Base-by-base conservation (phyloP, 1,140 invertebrate genomes). In the Lepidurus couesii region DNA sequence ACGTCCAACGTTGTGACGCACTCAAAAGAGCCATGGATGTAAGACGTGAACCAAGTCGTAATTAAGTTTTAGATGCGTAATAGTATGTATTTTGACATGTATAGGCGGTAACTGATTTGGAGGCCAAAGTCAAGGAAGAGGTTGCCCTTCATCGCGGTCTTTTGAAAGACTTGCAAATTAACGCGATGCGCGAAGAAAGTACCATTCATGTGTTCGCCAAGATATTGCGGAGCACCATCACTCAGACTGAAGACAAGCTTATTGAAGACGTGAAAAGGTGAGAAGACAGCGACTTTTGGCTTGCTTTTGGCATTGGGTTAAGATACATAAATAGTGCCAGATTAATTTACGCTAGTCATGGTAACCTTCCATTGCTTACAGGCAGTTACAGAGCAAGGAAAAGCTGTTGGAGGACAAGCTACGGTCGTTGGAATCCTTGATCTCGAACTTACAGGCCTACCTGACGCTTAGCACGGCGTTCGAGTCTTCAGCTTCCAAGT, bases 381-480 rank as follows among this genome's bases (percentile, higher is more conserved):
- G 80, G 26, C 75, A 80, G 73, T 24, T 76, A 75, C 78, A 79
- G 53, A 74, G 44, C 44, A 78, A 79, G 53, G 78, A 79, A 79
- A 75, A 73, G 75, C 44, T 75, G 44, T 73, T 77, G 44, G 76
- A 79, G 44, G 78, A 80, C 74, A 80, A 80, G 42, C 73, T 75
- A 9, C 42, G 74, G 16, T 74, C 75, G 24, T 26, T 75, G 13
- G 75, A 79, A 76, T 73, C 45, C n/a, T 42, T 75, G 34, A 74
- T 45, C 34, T 73, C 42, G 34, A 77, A 75, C 78, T 65, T 75
- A 24, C 77, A 91, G 82, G 86, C 91, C 91, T 81, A 81, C 81
- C 83, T 91, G 24, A 86, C 90, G 80, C 84, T 92, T 74, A 91
- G 90, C 84, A 89, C 90, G 42, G 88, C 88, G 2, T 91, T 92